phyloP scores from a whole-genome alignment of 2,888 invertebrate species.

The Fabriciana adippe region DNA sequence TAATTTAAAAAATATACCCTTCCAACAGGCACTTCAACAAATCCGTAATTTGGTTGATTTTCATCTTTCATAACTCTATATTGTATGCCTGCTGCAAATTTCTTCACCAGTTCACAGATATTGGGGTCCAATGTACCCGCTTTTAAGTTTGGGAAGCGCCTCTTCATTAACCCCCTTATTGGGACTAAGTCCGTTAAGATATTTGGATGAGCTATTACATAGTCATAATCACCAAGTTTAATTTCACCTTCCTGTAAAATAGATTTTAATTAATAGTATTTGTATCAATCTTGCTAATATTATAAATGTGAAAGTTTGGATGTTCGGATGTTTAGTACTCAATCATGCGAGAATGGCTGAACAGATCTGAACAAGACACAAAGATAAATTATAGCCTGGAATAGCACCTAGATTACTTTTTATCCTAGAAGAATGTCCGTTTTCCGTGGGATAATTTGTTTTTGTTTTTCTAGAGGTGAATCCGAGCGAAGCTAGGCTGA shows the following conservation, averaged over 20 bases:
- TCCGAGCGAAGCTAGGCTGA: no score
- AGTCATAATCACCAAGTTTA: conserved; percentile 86
- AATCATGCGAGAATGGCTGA: no score
- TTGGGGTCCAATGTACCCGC: conserved; percentile 86
- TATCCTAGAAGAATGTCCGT: no score
- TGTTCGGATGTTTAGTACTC: no score
- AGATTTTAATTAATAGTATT: neutral
- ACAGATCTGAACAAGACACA: no score
- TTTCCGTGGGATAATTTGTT: no score
- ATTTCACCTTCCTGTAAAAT: conserved; percentile 84
- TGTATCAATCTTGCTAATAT: no score
- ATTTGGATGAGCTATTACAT: conserved; percentile 89
- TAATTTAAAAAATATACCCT: conserved; percentile 75
- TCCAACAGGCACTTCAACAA: conserved; percentile 86
- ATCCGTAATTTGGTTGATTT: conserved; percentile 87
- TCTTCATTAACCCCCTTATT: conserved; percentile 89
- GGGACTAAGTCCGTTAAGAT: conserved; percentile 89
- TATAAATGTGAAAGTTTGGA: no score
- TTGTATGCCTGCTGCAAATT: conserved; percentile 86
- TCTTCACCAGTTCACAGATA: conserved; percentile 83
- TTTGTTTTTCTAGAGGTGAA: no score
- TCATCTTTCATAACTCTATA: conserved; percentile 86
- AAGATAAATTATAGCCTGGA: no score
- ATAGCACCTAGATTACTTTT: no score
- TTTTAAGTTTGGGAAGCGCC: conserved; percentile 86